Conservation (phyloP, 2,888 invertebrate species). For the Mythimna ferrago region DNA sequence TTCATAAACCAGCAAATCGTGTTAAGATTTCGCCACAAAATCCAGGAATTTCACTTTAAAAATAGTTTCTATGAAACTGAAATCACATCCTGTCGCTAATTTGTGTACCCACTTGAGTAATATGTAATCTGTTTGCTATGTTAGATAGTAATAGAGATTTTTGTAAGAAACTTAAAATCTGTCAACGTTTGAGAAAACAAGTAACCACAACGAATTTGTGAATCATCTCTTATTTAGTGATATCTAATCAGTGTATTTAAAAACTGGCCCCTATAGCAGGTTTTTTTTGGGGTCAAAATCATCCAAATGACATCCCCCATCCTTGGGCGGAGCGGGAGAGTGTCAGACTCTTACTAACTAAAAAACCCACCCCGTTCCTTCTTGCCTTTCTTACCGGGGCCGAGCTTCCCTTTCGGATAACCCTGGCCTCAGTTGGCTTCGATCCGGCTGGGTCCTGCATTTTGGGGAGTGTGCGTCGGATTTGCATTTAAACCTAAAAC, state of each 20-base stretch:
- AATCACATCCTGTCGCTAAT: conserved; percentile 23
- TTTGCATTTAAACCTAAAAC: background rate
- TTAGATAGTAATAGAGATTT: background rate
- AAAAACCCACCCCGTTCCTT: too few species aligned
- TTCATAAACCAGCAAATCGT: background rate
- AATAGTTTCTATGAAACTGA: conserved; percentile 17
- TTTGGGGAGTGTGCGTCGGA: background rate
- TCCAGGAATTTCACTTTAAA: conserved; percentile 1
- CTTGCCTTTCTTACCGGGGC: too few species aligned
- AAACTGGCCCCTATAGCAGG: background rate
- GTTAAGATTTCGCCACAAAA: conserved; percentile 3
- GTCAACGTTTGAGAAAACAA: conserved; percentile 7
- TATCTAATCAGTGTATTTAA: background rate
- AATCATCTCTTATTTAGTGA: conserved; percentile 10
- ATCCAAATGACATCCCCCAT: too few species aligned
- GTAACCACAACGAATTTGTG: background rate
- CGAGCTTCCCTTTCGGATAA: too few species aligned
- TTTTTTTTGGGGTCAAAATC: too few species aligned
- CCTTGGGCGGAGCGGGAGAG: too few species aligned
- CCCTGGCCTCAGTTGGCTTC: too few species aligned
- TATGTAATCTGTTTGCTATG: conserved; percentile 2
- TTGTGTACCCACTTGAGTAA: background rate
- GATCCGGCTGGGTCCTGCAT: too few species aligned
- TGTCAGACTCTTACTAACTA: too few species aligned
- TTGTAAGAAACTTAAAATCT: background rate